Base-by-base conservation (phyloP, 1,140 invertebrate genomes). In the Drosophila auraria region DNA sequence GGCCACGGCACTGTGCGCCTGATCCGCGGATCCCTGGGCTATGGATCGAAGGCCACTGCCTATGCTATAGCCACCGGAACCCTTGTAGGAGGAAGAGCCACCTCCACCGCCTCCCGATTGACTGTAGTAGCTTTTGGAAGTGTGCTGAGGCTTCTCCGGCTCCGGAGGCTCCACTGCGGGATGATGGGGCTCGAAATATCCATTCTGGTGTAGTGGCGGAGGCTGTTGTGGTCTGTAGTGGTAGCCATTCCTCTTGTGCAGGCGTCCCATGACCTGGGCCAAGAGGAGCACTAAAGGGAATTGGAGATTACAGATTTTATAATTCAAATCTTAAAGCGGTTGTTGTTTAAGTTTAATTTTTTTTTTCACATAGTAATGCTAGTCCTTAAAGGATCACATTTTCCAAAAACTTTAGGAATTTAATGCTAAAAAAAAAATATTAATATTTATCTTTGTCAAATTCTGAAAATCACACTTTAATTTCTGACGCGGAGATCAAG, bases 21-120 rank as follows among this genome's bases (percentile, higher is more conserved):
- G 95, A 89, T 96, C 95, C 0, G 96, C 96, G 0, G 96, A 96
- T 8, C 96, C 96, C 60, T 94, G 94, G 0, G 95, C 95, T 61
- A 95, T 95, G 14, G 90, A 92, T 8, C 91, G 81, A 15, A 92
- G 63, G 3, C 91, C 90, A 57, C 87, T 92, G 73, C 91, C 87
- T 11, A 92, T 91, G 60, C 91, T 92, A 36, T 92, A 92, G 12
- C 91, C 91, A 2, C 64, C 66, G 14, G 44, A 25, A 36, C 54
- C 30, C 20, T 92, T 92, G 63, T 36, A 47, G 9, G 51, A 44
- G 2, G 7, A 6, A 4, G 56, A 65, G 0, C 14, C 17, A 14
- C 56, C 54, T 0, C 33, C 25, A 56, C 40, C 33, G 4, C 27
- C 20, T 49, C 61, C 30, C 5, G 44, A 58, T 42, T 75, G 60